Evolutionary conservation across 2,888 invertebrate species (phyloP).

Genomic region (Hemicrepidius hirtus): DNA sequence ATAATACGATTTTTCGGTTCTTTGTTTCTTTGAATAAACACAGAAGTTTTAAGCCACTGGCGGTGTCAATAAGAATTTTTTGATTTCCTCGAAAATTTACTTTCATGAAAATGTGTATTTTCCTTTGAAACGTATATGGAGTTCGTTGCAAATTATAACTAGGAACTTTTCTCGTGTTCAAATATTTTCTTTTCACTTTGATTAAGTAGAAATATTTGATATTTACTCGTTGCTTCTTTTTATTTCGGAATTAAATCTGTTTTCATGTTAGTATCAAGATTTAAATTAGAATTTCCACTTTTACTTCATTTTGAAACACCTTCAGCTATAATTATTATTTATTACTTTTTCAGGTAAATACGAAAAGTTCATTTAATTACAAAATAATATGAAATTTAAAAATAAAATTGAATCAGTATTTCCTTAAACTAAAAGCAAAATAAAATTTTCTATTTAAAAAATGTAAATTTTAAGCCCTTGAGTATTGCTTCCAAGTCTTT

Average conservation of each 20-base stretch:
- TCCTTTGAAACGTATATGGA: neutral
- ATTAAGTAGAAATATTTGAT: constrained; percentile 7
- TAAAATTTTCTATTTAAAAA: neutral
- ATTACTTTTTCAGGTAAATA: too few species aligned
- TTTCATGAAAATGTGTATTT: constrained; percentile 7
- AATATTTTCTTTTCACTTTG: constrained; percentile 11
- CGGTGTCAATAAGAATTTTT: neutral
- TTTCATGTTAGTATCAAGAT: neutral
- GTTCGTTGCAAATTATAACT: neutral
- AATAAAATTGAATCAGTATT: too few species aligned
- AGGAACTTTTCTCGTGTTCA: constrained; percentile 11
- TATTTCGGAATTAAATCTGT: neutral
- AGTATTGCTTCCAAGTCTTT: neutral
- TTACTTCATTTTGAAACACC: too few species aligned
- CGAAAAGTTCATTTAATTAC: too few species aligned
- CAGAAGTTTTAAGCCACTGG: neutral
- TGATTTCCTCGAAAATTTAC: neutral
- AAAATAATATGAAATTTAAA: too few species aligned
- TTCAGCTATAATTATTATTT: too few species aligned
- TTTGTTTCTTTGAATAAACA: too few species aligned
- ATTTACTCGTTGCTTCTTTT: constrained; percentile 4
- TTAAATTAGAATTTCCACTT: constrained; percentile 5
- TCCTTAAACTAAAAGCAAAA: too few species aligned
- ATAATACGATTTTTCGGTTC: too few species aligned
- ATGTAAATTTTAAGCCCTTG: neutral